phyloP scores from a whole-genome alignment of 2,797 vertebrate genomes.

The Gymnodraco acuticeps region DNA sequence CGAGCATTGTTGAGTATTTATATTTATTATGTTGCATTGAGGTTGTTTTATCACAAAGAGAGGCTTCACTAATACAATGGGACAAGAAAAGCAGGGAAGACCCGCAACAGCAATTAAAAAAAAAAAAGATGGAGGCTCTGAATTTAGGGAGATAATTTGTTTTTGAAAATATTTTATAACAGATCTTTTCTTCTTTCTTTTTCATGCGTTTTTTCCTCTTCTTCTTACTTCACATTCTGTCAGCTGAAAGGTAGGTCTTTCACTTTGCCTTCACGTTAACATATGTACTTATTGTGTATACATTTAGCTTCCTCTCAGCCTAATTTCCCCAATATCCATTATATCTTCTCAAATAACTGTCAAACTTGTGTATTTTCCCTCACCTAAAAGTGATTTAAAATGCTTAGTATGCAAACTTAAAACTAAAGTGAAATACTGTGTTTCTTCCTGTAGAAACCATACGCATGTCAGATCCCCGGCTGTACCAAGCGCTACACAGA shows the following conservation, averaged over 20 bases:
- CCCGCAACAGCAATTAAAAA: neutral
- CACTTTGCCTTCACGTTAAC: constrained; percentile 57
- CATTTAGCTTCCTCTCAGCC: neutral
- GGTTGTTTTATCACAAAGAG: constrained; percentile 1
- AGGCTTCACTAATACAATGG: neutral
- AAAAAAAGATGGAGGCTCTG: neutral
- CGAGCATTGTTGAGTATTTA: neutral
- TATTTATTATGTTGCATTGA: constrained; percentile 8
- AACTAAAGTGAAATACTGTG: constrained; percentile 11
- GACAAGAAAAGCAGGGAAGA: neutral
- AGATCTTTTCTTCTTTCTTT: constrained; percentile 61
- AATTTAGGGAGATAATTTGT: neutral
- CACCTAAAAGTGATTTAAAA: neutral
- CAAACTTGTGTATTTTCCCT: neutral
- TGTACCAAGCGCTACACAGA: constrained; percentile 99
- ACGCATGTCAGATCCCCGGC: constrained; percentile 97
- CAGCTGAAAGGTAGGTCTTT: constrained; percentile 93
- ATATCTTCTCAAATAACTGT: neutral
- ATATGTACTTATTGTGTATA: constrained; percentile 40
- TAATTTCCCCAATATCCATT: neutral
- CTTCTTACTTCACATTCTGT: constrained; percentile 84
- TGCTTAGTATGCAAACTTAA: neutral
- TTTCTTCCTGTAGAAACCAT: constrained; percentile 90
- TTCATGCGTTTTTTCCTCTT: constrained; percentile 64
- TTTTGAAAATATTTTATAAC: constrained; percentile 37